phyloP scores from a whole-genome alignment of 2,888 invertebrate genomes.

The Unio delphinus region DNA sequence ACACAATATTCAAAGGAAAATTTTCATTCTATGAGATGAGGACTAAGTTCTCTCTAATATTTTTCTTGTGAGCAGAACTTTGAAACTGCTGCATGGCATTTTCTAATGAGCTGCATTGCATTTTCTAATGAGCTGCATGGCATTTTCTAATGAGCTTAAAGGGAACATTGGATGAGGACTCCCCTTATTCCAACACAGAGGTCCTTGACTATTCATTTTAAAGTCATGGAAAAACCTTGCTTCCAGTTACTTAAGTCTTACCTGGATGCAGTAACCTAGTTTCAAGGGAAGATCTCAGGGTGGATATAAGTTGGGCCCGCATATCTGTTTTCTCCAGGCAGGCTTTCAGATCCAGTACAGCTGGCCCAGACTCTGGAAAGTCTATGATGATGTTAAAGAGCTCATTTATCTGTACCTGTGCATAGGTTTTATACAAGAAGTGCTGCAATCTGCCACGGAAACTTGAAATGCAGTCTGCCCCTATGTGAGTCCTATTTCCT shows the following conservation, averaged over 20 bases:
- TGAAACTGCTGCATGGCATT: too few relatives aligned
- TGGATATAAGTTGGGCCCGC: constrained; percentile 78
- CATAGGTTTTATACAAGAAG: constrained; percentile 90
- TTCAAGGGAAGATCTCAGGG: constrained; percentile 86
- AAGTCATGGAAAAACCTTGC: too few relatives aligned
- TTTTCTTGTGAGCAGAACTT: too few relatives aligned
- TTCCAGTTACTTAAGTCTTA: constrained; percentile 17
- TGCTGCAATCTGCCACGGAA: constrained; percentile 77
- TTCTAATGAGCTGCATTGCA: too few relatives aligned
- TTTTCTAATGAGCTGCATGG: too few relatives aligned
- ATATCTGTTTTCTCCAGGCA: constrained; percentile 91
- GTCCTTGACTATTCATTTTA: too few relatives aligned
- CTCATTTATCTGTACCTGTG: constrained; percentile 89
- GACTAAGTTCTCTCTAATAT: too few relatives aligned
- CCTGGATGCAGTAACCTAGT: constrained; percentile 86
- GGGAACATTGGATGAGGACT: too few relatives aligned
- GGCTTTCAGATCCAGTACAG: constrained; percentile 88
- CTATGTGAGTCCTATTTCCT: constrained; percentile 46
- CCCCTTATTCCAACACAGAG: too few relatives aligned
- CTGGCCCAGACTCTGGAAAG: constrained; percentile 95
- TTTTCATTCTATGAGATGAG: too few relatives aligned
- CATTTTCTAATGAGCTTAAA: too few relatives aligned
- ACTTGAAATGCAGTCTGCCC: constrained; percentile 52
- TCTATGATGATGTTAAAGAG: constrained; percentile 97
- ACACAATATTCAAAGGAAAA: too few relatives aligned